Evolutionary conservation across 2,888 invertebrate genomes (phyloP), one percentile per base, ranked within the genome.

Genomic region (Antheraea assamensis): DNA sequence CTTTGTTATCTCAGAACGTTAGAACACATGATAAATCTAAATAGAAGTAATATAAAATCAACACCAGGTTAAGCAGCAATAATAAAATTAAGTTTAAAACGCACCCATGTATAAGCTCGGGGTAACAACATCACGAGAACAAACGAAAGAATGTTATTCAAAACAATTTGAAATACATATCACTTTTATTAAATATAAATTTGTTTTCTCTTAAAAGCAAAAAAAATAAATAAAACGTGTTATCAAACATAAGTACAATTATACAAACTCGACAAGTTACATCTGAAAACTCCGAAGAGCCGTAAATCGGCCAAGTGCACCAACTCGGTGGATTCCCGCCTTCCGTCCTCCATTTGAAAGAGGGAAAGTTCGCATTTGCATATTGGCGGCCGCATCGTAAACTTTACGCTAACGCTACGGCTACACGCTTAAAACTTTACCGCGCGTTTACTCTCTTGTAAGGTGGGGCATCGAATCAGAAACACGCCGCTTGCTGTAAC

Each of bases 271-370:
- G 35, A 74, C 21, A 79, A 88, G 88, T 90, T 88, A 86, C 87
- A 87, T 88, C 90, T 83, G 86, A 83, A 85, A 84, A 80, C 79
- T 78, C 80, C 84, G 81, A 80, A 82, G 86, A 70, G 84, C 82
- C 85, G 88, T 91, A 92, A 92, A 92, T 92, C 92, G 92, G 91
- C 91, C 92, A 91, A 92, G 92, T 91, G 92, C 92, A 92, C 80
- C 81, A 76, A 75, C 75, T 78, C 70, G 72, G 71, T 77, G 61
- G 73, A 71, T 75, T 76, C 79, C 81, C 79, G 80, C 80, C 80
- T 76, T 76, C 79, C 82, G 77, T 76, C 79, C 80, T 80, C 79
- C 79, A 79, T 78, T 78, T 73, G 75, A 85, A 88, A 89, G 87
- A 90, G 92, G 88, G 93, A 92, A 92, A 93, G 93, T 92, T 86